Base-by-base conservation (phyloP, 2,888 invertebrate genomes). In the Hypselothyrea guttata region DNA sequence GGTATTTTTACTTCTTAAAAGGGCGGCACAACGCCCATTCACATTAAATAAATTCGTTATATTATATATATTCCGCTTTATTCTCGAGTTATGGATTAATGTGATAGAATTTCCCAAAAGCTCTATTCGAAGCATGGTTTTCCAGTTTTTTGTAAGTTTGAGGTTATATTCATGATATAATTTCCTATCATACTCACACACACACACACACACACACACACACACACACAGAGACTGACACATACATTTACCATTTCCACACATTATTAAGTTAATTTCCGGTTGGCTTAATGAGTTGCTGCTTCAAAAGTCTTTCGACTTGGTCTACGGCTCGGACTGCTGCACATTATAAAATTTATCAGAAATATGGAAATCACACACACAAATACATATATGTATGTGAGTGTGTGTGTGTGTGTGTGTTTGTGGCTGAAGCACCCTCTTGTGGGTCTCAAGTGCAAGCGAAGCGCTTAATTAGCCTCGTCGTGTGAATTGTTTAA, bases 401-500 rank as follows among this genome's bases (percentile, higher is more conserved):
- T n/a, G 22, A 22, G 22, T 4, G 22, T 4, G 22, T 4, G 22
- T 22, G 22, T 22, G 22, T 4, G 22, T 22, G 22, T 22, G 22
- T 22, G 22, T 22, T 2, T 22, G 22, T 5, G 12, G 16, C 37
- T 70, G 57, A 42, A 64, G 47, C 74, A 74, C 71, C 74, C 61
- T 57, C 41, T 61, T 74, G 56, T 64, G 72, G 62, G 71, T 72
- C 69, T 73, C 73, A 72, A 74, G 74, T 74, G 74, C 64, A 62
- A 69, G 63, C 47, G 66, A 65, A 76, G 84, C 81, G 63, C 78
- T 79, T 79, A 79, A 79, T 79, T 79, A 79, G 83, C 71, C 59
- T 48, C 53, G 75, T 72, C 73, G 79, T 79, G 79, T 78, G 84
- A 79, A 79, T 84, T 75, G 84, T 72, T 84, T 40, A 78, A 78